Base-by-base conservation (phyloP, 2,888 invertebrate species). In the Empis livida region DNA sequence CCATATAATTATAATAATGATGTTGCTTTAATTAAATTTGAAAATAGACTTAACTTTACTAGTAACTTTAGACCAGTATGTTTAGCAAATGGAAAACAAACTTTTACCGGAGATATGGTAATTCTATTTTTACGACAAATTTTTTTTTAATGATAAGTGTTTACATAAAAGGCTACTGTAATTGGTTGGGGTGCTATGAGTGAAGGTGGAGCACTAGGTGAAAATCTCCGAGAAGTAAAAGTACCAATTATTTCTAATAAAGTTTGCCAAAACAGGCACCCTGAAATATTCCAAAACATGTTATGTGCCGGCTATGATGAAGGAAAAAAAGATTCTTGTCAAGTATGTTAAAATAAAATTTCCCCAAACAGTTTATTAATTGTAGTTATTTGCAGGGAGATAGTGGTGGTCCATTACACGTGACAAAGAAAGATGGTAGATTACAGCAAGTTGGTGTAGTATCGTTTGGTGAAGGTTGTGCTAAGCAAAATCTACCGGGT, bases 21-120 rank as follows among this genome's bases (percentile, higher is more conserved):
- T 56, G 83, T 88, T 47, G 86, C 85, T 0, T 63, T 88, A 27
- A 59, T 89, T n/a, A 76, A 75, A 58, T 62, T 88, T 47, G 75
- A 77, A 48, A 63, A 74, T 43, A 65, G 71, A 59, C 71, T 81
- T 5, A 59, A 65, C 30, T 70, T 79, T 40, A 64, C 66, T 46
- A 73, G 72, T 20, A 61, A 74, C 16, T 64, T 84, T 46, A 72
- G 79, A 31, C 86, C 87, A 0, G 85, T 82, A 8, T 89, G 88
- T 60, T 27, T 41, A 27, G 20, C 41, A 10, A 20, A n/a, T 3
- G 41, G 41, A 2, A 48, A 49, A 10, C 51, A 49, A 49, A 50
- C 52, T 27, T 54, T 52, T 43, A 42, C 49, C 13, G 52, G 50
- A 4, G 35, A 47, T 31, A 44, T 35, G 13, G 54, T 54, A 49